These are phyloP conservation scores for Medauroidea extradentata DNA, from an alignment of 1,140 invertebrate genomes.

Conservation along the genomic window DNA sequence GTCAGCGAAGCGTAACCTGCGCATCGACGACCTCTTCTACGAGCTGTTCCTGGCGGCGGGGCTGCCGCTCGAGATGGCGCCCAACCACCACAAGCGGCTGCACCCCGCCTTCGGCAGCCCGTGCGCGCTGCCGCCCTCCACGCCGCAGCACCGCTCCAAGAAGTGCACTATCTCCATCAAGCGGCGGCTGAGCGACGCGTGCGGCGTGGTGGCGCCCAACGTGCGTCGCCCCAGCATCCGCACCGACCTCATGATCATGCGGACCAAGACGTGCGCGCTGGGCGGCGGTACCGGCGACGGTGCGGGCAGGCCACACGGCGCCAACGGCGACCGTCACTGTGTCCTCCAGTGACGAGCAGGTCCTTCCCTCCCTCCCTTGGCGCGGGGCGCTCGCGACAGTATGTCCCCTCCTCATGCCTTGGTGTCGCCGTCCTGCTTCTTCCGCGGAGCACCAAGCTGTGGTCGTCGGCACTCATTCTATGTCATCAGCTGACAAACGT, in stretches of 20 bases:
- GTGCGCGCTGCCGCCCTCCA: slow-evolving; percentile 57
- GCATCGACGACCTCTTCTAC: slow-evolving; percentile 76
- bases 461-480: too few relatives aligned
- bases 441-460: too few relatives aligned
- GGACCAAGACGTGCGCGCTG: slow-evolving; percentile 57
- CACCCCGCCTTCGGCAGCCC: slow-evolving; percentile 63
- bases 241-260: slow-evolving; percentile 79
- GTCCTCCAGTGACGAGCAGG: too few relatives aligned
- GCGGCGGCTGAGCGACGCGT: slow-evolving; percentile 72
- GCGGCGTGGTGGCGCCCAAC: slow-evolving; percentile 78
- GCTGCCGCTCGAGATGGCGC: slow-evolving; percentile 82
- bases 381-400: too few relatives aligned
- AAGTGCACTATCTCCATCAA: slow-evolving; percentile 74
- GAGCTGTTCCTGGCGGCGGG: slow-evolving; percentile 74
- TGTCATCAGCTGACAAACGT: too few relatives aligned
- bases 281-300: neutral
- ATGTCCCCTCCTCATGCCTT: too few relatives aligned
- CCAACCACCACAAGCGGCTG: slow-evolving; percentile 73
- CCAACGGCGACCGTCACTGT: too few relatives aligned
- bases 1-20: slow-evolving; percentile 72
- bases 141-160: slow-evolving; percentile 58
- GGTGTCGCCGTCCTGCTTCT: too few relatives aligned
- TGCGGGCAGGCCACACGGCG: neutral
- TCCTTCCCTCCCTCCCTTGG: too few relatives aligned
- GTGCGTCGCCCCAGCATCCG: slow-evolving; percentile 76